Base-by-base conservation (phyloP, 2,113 vertebrate genomes). In the Oryzias curvinotus region DNA sequence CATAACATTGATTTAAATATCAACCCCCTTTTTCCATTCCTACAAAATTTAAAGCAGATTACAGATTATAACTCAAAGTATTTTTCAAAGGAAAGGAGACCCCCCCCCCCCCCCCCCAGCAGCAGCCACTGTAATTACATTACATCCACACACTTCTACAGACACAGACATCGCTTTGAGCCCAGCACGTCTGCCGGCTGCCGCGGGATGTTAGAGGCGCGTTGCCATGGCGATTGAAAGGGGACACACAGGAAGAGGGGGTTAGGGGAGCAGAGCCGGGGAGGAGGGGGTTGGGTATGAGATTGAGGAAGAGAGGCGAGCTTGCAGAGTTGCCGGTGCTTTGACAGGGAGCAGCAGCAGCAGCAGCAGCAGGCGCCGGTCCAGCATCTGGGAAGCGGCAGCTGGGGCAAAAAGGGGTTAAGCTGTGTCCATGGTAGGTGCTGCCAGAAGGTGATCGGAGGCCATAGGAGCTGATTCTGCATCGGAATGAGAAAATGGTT, bases 211-310 rank as follows among this genome's bases (percentile, higher is more conserved):
- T 93, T 94, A 93, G 91, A 91, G 86, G 90, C 92, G 81, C 90
- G 96, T 97, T 96, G 92, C 96, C 80, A 95, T 95, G 94, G 90
- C 88, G 92, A 96, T 95, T 84, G 89, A 92, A 91, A 91, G 93
- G 93, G 85, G 89, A 82, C 88, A 91, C 91, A 57, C 85, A 86
- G 87, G 81, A 76, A 80, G 68, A 57, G 66, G 73, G 80, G 73
- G 71, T 63, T 64, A 61, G 68, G 62, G 63, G 68, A 50, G 63
- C 43, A 47, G 36, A 43, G 36, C 36, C 52, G 30, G 47, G 64
- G 65, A 59, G 64, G 65, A 52, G 62, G 71, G 81, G 56, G 68
- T 46, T 63, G 57, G 63, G 72, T 60, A 43, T 30, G 70, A 66
- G 72, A 74, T 54, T 59, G 74, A 77, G 82, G 74, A 71, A 84